Conservation (phyloP, 1,140 invertebrate genomes). For the Nymphalis io region DNA sequence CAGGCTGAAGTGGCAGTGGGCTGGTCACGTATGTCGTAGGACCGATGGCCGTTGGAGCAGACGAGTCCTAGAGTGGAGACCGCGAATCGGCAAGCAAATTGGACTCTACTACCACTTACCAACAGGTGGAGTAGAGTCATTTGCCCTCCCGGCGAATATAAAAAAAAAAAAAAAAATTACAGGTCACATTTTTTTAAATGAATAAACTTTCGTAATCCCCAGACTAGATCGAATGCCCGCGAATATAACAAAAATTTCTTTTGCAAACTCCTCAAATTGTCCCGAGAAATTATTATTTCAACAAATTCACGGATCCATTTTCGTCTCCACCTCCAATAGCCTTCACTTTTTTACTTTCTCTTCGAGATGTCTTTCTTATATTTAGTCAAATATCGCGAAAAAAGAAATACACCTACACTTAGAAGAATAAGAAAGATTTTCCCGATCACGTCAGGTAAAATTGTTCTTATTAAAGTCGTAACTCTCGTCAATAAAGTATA, state of each 20-base stretch:
- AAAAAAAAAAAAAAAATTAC: background rate
- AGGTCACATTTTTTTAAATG: conserved; percentile 13
- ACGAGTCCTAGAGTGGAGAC: no score
- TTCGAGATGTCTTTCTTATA: conserved; percentile 10
- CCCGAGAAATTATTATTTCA: conserved; percentile 20
- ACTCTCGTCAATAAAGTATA: background rate
- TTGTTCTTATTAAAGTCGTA: background rate
- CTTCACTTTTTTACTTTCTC: conserved; percentile 10
- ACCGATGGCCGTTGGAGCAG: no score
- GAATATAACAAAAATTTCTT: conserved; percentile 27
- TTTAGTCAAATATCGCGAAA: conserved; percentile 7
- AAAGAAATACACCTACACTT: background rate
- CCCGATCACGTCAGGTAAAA: background rate
- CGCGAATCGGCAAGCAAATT: no score
- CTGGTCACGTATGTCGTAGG: no score
- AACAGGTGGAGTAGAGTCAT: no score
- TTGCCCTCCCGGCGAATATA: no score
- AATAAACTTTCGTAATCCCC: conserved; percentile 20
- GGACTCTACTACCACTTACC: no score
- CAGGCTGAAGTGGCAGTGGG: no score
- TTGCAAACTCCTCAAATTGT: conserved; percentile 32
- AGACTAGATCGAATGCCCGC: background rate
- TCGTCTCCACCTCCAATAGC: conserved; percentile 10
- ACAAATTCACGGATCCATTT: conserved; percentile 31
- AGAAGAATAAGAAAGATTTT: background rate